Base-by-base conservation (phyloP, 1,140 invertebrate species). In the Drosophila tropicalis region DNA sequence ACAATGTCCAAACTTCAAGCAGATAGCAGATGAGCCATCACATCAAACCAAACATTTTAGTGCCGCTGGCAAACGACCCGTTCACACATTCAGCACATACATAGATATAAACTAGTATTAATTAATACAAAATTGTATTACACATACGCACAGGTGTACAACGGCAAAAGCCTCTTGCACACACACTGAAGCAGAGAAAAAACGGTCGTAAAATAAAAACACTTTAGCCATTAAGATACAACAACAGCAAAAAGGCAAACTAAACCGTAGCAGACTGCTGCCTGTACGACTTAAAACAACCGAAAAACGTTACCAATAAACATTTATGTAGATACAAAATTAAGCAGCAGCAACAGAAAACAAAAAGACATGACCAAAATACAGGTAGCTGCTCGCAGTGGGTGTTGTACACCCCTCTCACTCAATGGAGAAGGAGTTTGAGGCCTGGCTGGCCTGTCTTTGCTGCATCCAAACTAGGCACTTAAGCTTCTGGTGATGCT, bases 91-190 rank as follows among this genome's bases (percentile, higher is more conserved):
- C 19, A 17, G 4, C 57, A 44, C 39, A 64, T 66, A 51, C 74
- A 74, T 29, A 61, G 56, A 55, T 34, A 77, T 68, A 78, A 34
- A 67, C 69, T 64, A 72, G 73, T 83, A 87, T 87, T 87, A 87
- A 87, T 87, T 87, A 87, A 87, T 87, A 74, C 83, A 87, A 80
- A 89, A 87, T 89, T 83, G 80, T 66, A 89, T 87, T 87, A 83
- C 83, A 84, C 84, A 89, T 83, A 89, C 80, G 83, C 84, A 87
- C 83, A 87, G 84, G 79, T 87, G 83, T 83, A 69, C 83, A 39
- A 13, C 39, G 40, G n/a, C 55, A 54, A 56, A 13, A 12, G 25
- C 41, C 10, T n/a, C 60, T 56, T 34, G 36, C 66, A 77, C 62
- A 69, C 62, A 77, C 29, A 51, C 17, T 19, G 15, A 47, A 7